phyloP scores from a whole-genome alignment of 2,113 vertebrate genomes.

The Bungarus multicinctus region DNA sequence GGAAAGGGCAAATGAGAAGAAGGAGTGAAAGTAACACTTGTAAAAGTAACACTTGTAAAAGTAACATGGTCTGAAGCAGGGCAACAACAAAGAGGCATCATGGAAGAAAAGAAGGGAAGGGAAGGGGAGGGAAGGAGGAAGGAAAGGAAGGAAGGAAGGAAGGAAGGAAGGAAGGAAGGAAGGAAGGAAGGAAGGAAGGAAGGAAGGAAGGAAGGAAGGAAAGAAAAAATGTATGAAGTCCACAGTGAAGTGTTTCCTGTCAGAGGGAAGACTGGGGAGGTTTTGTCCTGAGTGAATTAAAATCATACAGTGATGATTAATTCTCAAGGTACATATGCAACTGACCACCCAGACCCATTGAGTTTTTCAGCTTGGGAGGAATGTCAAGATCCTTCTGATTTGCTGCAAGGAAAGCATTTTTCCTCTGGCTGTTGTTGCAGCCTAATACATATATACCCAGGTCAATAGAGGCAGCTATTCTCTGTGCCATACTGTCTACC shows the following conservation, averaged over 20 bases:
- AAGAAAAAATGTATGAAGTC: background rate
- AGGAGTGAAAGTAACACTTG: too few species aligned
- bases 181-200: too few species aligned
- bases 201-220: accelerated
- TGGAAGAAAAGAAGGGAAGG: too few species aligned
- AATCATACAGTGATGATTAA: slow-evolving; percentile 8
- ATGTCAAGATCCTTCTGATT: background rate
- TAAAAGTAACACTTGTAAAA: accelerated
- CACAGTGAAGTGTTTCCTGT: background rate
- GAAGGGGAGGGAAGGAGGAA: too few species aligned
- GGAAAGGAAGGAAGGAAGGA: too few species aligned
- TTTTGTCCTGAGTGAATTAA: background rate
- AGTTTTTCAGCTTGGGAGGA: background rate
- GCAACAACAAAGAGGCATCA: accelerated
- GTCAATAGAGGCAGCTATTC: slow-evolving; percentile 1
- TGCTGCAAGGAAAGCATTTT: background rate
- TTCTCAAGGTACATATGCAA: background rate
- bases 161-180: accelerated
- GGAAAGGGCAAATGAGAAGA: background rate
- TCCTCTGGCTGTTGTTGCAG: background rate
- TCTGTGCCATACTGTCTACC: background rate
- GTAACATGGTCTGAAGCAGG: background rate
- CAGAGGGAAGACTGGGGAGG: accelerated
- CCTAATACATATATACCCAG: background rate
- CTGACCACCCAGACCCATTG: slow-evolving; percentile 10